Conservation (phyloP, 2,888 invertebrate genomes). For the Operophtera brumata region DNA sequence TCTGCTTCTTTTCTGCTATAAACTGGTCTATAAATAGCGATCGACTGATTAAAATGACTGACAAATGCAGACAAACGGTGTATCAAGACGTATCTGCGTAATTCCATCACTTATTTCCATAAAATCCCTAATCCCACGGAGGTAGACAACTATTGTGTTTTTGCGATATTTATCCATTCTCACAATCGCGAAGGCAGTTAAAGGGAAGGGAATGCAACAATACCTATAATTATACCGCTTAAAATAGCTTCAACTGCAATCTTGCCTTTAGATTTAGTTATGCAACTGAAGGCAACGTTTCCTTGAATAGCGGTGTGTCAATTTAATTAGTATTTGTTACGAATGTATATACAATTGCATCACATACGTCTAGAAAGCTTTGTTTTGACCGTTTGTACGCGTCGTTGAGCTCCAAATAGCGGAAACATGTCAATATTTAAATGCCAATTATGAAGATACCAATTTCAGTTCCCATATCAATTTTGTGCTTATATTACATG, state of each 20-base stretch:
- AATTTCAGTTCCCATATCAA: background rate
- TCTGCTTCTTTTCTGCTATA: too few relatives aligned
- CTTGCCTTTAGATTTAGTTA: constrained; percentile 22
- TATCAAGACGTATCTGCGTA: too few relatives aligned
- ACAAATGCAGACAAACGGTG: too few relatives aligned
- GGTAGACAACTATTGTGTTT: constrained; percentile 6
- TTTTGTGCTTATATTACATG: background rate
- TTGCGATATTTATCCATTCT: constrained; percentile 17
- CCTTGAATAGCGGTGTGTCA: constrained; percentile 35
- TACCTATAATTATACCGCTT: constrained; percentile 17
- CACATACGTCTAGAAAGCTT: constrained; percentile 12
- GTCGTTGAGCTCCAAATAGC: constrained; percentile 10
- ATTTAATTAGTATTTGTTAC: constrained; percentile 39
- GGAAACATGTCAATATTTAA: constrained; percentile 7
- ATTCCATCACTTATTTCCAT: background rate
- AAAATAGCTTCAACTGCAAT: constrained; percentile 12
- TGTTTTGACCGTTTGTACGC: constrained; percentile 7
- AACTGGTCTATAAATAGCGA: too few relatives aligned
- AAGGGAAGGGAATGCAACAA: constrained; percentile 19
- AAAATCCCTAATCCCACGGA: constrained; percentile 5
- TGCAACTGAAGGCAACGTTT: constrained; percentile 33
- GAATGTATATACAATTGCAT: constrained; percentile 3
- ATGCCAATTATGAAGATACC: constrained; percentile 8
- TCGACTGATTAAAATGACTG: too few relatives aligned
- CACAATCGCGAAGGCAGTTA: constrained; percentile 8